Evolutionary conservation across 1,140 invertebrate species (phyloP).

Genomic region (Teleopsis dalmanni): DNA sequence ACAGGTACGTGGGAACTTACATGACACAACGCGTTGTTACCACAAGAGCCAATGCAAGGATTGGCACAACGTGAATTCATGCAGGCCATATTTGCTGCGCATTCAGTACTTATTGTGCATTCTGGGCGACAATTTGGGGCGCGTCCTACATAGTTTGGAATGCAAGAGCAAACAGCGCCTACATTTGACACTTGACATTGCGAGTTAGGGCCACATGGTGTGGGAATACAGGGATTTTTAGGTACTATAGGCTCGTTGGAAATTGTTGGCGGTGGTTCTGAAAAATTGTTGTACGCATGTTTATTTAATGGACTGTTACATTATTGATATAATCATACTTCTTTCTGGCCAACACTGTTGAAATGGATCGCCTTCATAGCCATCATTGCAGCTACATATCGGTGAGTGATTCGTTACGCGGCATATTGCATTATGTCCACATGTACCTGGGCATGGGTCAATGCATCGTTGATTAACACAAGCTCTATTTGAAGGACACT

Average conservation of each 20-base stretch:
- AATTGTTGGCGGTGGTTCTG: slow-evolving; percentile 9
- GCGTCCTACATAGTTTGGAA: slow-evolving; percentile 57
- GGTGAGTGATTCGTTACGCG: slow-evolving; percentile 77
- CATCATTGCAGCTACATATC: slow-evolving; percentile 67
- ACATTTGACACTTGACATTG: slow-evolving; percentile 54
- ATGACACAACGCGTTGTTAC: slow-evolving; percentile 57
- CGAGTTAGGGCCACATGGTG: slow-evolving; percentile 60
- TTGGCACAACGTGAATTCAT: slow-evolving; percentile 59
- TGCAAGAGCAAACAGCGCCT: slow-evolving; percentile 59
- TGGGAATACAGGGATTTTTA: slow-evolving; percentile 52
- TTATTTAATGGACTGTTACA: background rate
- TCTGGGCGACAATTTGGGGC: slow-evolving; percentile 67
- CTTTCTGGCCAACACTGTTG: slow-evolving; percentile 44
- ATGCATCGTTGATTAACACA: slow-evolving; percentile 70
- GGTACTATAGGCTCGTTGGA: slow-evolving; percentile 34
- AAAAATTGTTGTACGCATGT: background rate
- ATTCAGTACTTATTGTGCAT: slow-evolving; percentile 63
- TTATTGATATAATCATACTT: slow-evolving; percentile 27
- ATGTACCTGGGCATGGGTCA: slow-evolving; percentile 72
- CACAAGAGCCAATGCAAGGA: slow-evolving; percentile 68
- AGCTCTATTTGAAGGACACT: slow-evolving; percentile 70
- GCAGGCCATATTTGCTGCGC: slow-evolving; percentile 58
- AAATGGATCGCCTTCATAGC: slow-evolving; percentile 73
- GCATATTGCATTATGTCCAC: slow-evolving; percentile 75
- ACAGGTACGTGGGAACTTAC: slow-evolving; percentile 63